These are phyloP conservation scores for Luffia ferchaultella DNA, from an alignment of 2,888 invertebrate genomes.

Conservation along the genomic window DNA sequence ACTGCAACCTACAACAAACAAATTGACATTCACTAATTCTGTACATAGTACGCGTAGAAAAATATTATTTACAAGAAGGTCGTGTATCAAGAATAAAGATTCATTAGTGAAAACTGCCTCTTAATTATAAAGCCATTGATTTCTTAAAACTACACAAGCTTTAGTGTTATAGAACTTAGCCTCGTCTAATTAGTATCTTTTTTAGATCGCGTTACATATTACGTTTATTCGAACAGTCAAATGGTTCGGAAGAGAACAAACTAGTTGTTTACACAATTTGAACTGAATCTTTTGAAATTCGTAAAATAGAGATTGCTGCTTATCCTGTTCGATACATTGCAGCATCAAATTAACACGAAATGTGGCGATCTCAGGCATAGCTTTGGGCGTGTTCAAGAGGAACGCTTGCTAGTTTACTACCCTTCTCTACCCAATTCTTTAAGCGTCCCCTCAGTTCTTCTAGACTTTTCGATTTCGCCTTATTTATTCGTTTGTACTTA, in stretches of 20 bases:
- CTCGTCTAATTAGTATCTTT: too few relatives aligned
- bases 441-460: conserved; percentile 84
- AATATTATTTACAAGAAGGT: conserved; percentile 45
- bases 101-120: conserved; percentile 8
- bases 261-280: too few relatives aligned
- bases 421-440: conserved; percentile 87
- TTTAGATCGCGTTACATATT: too few relatives aligned
- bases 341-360: too few relatives aligned
- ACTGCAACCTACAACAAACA: background rate
- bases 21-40: background rate
- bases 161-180: too few relatives aligned
- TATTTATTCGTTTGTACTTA: conserved; percentile 89
- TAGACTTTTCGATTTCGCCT: conserved; percentile 88
- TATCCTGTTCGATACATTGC: too few relatives aligned
- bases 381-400: conserved; percentile 74
- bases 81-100: conserved; percentile 53
- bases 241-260: too few relatives aligned
- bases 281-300: too few relatives aligned
- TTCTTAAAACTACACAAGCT: too few relatives aligned
- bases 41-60: conserved; percentile 30
- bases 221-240: too few relatives aligned
- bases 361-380: conserved; percentile 63
- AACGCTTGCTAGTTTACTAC: conserved; percentile 72
- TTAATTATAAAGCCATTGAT: too few relatives aligned
- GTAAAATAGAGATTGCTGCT: too few relatives aligned